phyloP scores from a whole-genome alignment of 2,797 vertebrate species.

The Amphiprion clarkii region DNA sequence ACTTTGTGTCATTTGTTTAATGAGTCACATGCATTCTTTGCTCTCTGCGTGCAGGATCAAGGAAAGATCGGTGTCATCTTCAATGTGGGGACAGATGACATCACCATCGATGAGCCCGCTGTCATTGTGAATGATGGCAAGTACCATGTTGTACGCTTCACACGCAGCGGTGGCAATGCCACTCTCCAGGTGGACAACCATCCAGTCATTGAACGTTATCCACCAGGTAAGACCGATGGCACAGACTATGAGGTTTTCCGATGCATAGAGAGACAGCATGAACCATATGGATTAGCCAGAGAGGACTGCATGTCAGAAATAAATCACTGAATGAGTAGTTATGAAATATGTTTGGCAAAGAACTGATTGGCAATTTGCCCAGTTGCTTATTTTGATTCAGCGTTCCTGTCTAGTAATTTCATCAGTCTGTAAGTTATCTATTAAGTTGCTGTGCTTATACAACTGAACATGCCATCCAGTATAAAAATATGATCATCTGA shows the following conservation, averaged over 20 bases:
- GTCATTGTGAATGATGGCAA: constrained; percentile 94
- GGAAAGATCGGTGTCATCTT: constrained; percentile 95
- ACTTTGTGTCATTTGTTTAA: neutral
- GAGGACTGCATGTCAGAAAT: constrained; percentile 57
- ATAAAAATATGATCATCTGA: constrained; percentile 75
- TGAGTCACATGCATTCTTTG: constrained; percentile 5
- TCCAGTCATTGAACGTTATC: constrained; percentile 94
- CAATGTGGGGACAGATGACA: constrained; percentile 96
- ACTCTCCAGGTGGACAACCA: constrained; percentile 97
- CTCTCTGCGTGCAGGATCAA: constrained; percentile 87
- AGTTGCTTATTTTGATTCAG: constrained; percentile 61
- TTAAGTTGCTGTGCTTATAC: constrained; percentile 59
- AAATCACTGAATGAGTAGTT: constrained; percentile 45
- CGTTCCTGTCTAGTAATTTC: constrained; percentile 47
- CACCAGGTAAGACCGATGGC: constrained; percentile 89
- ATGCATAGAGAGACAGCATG: constrained; percentile 38
- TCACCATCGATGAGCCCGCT: constrained; percentile 93
- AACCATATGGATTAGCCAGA: constrained; percentile 41
- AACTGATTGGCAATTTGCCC: constrained; percentile 55
- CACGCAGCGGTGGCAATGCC: constrained; percentile 95
- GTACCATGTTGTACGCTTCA: constrained; percentile 97
- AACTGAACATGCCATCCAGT: constrained; percentile 50
- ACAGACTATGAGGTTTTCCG: constrained; percentile 5
- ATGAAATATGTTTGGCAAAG: constrained; percentile 57
- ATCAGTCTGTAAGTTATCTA: constrained; percentile 50